Base-by-base conservation (phyloP, 2,113 vertebrate species). In the Aphyosemion australe region DNA sequence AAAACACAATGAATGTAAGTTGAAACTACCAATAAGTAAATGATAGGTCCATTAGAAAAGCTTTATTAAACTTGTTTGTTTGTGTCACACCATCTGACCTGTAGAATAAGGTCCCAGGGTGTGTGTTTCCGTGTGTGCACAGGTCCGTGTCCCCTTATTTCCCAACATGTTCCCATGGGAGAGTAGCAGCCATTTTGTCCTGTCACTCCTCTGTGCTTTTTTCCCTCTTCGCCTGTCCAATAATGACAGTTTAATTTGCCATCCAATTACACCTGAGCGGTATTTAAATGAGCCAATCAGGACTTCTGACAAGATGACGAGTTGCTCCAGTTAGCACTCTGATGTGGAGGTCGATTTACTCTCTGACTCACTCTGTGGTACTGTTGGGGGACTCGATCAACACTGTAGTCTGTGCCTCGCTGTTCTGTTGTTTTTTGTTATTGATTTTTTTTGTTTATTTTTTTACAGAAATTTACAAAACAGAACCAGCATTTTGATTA, bases 171-270 rank as follows among this genome's bases (percentile, higher is more conserved):
- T 78, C 88, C 85, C 88, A 51, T 37, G 87, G 84, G 89, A 79
- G 55, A 70, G 52, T 37, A 64, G 56, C 48, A 26, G 84, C 63
- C 86, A 84, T 89, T 79, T 83, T 83, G 80, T 88, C 77, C 82
- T 88, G 87, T 90, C 89, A 90, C 81, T 90, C 78, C 84, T 82
- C 74, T 55, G 80, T 85, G 76, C 79, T 85, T 86, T 91, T 81
- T 84, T 76, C 84, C 85, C 62, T 78, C 78, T 69, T 83, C 42
- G 66, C 80, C 82, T 90, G 88, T 90, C 87, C 88, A 92, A 90
- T 93, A 91, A 94, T 93, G 92, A 93, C 92, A 93, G 91, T 93
- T 94, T 94, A 94, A 95, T 95, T 94, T 94, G 79, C 91, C 65
- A 88, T 91, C 90, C 94, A 93, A 95, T 96, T 93, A 94, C 91